Conservation (phyloP, 2,113 vertebrate genomes). For the Cottus gobio region DNA sequence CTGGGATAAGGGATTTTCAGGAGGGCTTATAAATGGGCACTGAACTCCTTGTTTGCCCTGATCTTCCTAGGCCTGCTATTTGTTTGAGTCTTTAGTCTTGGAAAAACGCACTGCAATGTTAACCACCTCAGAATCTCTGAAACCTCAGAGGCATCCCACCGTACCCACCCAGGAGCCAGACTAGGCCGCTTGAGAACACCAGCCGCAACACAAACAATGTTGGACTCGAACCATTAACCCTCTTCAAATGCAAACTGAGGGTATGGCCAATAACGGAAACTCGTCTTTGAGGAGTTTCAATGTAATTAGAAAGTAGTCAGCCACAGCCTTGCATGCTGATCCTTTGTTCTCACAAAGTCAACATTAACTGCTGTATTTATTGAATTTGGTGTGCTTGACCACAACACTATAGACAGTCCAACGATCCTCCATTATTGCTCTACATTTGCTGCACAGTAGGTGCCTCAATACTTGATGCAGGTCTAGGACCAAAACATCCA, state of each 20-base stretch:
- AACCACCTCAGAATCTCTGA: constrained; percentile 7
- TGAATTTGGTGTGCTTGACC: constrained; percentile 3
- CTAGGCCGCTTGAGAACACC: constrained; percentile 11
- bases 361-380: constrained; percentile 16
- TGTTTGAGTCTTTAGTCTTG: constrained; percentile 28
- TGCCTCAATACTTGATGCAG: background rate
- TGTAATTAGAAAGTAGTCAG: constrained; percentile 26
- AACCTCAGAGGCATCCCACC: constrained; percentile 11
- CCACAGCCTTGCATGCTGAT: constrained; percentile 21
- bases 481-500: background rate
- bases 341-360: constrained; percentile 4
- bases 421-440: background rate
- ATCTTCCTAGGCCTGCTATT: constrained; percentile 36
- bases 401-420: background rate
- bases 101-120: constrained; percentile 31
- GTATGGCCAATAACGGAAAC: constrained; percentile 10
- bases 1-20: constrained; percentile 56
- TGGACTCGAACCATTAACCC: constrained; percentile 33
- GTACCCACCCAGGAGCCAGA: constrained; percentile 18
- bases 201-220: constrained; percentile 25
- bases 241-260: constrained; percentile 32
- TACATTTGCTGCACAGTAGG: background rate
- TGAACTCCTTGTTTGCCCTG: constrained; percentile 26
- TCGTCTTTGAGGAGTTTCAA: constrained; percentile 12
- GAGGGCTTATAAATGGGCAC: constrained; percentile 21